Evolutionary conservation across 2,113 vertebrate species (phyloP).

Genomic region (Tyrannus savana): DNA sequence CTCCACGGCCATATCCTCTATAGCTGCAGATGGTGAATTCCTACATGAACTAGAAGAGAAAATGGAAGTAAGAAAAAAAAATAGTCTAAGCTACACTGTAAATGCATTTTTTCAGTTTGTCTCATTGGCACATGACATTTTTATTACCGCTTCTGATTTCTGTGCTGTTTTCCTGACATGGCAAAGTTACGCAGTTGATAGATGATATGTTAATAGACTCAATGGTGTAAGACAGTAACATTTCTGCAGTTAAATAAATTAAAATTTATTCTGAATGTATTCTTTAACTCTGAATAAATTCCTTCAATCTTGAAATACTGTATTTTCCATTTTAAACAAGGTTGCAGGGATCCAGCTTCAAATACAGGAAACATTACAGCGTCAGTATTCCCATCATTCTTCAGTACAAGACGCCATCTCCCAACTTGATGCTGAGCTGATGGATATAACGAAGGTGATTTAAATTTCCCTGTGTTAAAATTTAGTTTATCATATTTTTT

Average conservation of each 20-base stretch:
- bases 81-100: not conserved
- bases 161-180: not conserved
- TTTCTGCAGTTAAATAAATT: not conserved
- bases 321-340: constrained; percentile 69
- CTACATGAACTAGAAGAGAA: constrained; percentile 96
- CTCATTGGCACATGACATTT: not conserved
- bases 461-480: not conserved
- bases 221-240: not conserved
- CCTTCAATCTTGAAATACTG: not conserved
- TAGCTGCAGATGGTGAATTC: constrained; percentile 94
- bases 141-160: not conserved
- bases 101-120: not conserved
- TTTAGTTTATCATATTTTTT: not conserved
- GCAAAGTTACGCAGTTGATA: not conserved
- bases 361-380: constrained; percentile 91
- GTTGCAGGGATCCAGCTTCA: constrained; percentile 96
- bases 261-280: not conserved
- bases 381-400: constrained; percentile 89
- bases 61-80: constrained; percentile 86
- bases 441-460: constrained; percentile 95
- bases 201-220: not conserved
- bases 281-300: not conserved
- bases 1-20: constrained; percentile 87
- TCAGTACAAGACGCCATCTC: constrained; percentile 91
- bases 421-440: constrained; percentile 91